Percentiles rank a stretch among this genome's conserved stretches.
Evolutionary conservation across 2,113 vertebrate species (phyloP).

Genomic region (Laticauda laticaudata): DNA sequence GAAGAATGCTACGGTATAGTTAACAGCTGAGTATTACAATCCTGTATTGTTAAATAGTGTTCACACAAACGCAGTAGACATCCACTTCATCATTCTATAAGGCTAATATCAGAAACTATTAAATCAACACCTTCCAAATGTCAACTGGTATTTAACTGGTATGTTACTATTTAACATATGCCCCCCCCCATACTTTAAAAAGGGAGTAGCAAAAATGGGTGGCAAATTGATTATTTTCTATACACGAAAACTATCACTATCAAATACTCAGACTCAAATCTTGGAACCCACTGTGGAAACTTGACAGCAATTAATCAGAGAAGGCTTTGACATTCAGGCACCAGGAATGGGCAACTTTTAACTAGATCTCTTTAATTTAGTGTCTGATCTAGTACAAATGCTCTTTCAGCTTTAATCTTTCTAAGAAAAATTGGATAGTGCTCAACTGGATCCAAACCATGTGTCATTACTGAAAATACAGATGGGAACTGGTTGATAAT

Average conservation of each 20-base stretch:
- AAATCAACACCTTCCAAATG: neutral
- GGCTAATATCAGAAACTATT: neutral
- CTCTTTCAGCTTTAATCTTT: neutral
- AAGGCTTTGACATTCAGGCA: neutral
- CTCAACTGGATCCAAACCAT: neutral
- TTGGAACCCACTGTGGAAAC: neutral
- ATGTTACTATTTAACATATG: neutral
- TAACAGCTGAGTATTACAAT: neutral
- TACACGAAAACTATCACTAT: neutral
- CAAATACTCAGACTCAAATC: neutral
- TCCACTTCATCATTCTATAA: neutral
- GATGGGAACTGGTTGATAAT: neutral
- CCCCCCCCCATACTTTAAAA: neutral
- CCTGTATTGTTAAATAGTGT: neutral
- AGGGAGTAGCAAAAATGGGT: neutral
- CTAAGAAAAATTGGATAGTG: neutral
- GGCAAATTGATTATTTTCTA: neutral
- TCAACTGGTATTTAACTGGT: no score
- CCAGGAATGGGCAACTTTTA: neutral
- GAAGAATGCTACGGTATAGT: neutral
- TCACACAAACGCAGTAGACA: neutral
- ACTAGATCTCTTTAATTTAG: neutral
- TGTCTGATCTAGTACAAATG: neutral
- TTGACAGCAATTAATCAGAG: neutral
- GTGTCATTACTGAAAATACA: neutral